phyloP scores from a whole-genome alignment of 2,888 invertebrate genomes.

The Junonia oenone region DNA sequence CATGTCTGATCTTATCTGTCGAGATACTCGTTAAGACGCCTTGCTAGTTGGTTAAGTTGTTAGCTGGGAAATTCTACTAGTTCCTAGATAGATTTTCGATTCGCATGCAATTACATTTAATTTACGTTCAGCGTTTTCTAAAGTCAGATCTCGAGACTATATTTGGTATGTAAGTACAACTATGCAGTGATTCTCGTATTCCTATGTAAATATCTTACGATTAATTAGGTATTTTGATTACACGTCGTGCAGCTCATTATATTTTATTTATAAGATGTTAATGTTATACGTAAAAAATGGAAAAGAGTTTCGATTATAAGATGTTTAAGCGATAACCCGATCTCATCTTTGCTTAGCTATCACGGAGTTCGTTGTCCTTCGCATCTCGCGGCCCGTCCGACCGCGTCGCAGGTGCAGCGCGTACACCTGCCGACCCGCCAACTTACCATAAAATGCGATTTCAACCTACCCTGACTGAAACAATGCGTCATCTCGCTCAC shows the following conservation, averaged over 20 bases:
- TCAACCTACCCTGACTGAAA: conserved; percentile 66
- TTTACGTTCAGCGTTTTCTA: conserved; percentile 24
- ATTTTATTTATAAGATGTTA: background rate
- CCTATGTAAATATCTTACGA: background rate
- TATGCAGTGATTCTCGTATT: background rate
- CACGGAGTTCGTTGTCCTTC: conserved; percentile 65
- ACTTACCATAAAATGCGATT: conserved; percentile 78
- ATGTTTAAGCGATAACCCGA: conserved; percentile 13
- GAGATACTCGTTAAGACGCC: conserved; percentile 49
- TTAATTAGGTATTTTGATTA: background rate
- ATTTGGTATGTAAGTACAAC: conserved; percentile 1
- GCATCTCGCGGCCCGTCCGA: conserved; percentile 59
- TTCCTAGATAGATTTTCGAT: conserved; percentile 27
- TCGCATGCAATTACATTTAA: conserved; percentile 30
- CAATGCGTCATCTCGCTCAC: conserved; percentile 58
- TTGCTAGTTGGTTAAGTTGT: conserved; percentile 29
- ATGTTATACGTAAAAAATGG: background rate
- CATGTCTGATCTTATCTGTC: conserved; percentile 53
- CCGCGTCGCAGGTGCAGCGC: conserved; percentile 72
- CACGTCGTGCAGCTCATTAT: background rate
- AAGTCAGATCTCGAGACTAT: conserved; percentile 10
- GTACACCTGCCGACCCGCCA: conserved; percentile 72
- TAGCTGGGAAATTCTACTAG: conserved; percentile 26
- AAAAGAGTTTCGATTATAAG: background rate
- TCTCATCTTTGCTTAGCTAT: conserved; percentile 24